phyloP scores from a whole-genome alignment of 2,888 invertebrate genomes.

The Cheilosia vulpina region DNA sequence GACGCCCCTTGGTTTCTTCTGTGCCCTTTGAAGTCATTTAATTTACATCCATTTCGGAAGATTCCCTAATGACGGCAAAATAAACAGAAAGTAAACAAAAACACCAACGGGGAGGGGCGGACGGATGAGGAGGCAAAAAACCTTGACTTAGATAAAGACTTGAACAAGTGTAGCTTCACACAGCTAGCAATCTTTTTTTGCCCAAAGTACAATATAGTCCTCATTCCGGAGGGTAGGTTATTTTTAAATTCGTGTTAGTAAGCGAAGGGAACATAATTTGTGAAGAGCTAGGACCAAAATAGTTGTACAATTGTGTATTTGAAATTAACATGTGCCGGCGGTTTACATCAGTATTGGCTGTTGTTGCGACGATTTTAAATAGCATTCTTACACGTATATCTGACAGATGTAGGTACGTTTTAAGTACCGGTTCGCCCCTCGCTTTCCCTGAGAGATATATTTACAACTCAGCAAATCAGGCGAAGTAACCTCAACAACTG shows the following conservation, averaged over 20 bases:
- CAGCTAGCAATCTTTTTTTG: not conserved
- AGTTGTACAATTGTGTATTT: too few species aligned
- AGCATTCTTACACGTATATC: too few species aligned
- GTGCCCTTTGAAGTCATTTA: not conserved
- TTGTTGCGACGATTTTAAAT: too few species aligned
- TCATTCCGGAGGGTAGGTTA: slow-evolving; percentile 9
- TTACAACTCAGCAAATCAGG: too few species aligned
- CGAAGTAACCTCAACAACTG: too few species aligned
- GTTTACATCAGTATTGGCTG: too few species aligned
- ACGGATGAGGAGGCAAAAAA: not conserved
- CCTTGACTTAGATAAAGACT: slow-evolving; percentile 11
- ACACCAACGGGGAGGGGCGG: not conserved
- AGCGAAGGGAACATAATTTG: not conserved
- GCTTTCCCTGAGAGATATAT: too few species aligned
- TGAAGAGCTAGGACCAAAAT: not conserved
- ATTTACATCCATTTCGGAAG: slow-evolving; percentile 21
- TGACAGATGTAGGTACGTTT: too few species aligned
- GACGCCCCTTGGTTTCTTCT: not conserved
- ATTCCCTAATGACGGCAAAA: not conserved
- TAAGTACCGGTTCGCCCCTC: too few species aligned
- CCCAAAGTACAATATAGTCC: not conserved
- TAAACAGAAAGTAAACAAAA: not conserved
- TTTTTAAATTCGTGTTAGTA: not conserved
- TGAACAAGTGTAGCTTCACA: not conserved
- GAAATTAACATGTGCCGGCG: too few species aligned